phyloP scores from a whole-genome alignment of 2,113 vertebrate genomes.

The Holacanthus passer region DNA sequence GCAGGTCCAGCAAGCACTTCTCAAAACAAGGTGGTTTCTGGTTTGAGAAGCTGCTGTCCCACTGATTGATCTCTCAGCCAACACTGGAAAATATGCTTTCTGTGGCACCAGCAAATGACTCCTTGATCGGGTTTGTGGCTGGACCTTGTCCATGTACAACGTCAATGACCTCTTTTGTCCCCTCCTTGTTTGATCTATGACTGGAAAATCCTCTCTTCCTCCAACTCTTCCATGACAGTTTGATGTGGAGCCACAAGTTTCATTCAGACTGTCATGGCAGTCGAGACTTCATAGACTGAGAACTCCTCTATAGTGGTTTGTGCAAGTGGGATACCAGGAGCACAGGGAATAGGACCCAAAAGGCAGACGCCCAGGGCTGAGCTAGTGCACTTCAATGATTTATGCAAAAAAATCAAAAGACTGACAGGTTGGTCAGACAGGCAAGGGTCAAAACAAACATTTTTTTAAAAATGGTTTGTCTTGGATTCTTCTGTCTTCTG shows the following conservation, averaged over 20 bases:
- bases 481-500: background rate
- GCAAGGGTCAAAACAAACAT: too few species aligned
- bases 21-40: constrained; percentile 17
- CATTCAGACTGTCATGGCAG: background rate
- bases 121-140: constrained; percentile 22
- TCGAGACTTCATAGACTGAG: background rate
- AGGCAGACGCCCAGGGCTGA: too few species aligned
- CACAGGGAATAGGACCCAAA: too few species aligned
- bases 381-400: too few species aligned
- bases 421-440: too few species aligned
- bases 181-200: constrained; percentile 20
- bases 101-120: constrained; percentile 11
- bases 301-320: too few species aligned
- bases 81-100: constrained; percentile 25
- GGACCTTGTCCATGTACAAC: constrained; percentile 23
- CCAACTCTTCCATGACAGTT: too few species aligned
- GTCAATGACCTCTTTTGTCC: constrained; percentile 11
- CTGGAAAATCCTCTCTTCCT: background rate
- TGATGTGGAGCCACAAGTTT: background rate
- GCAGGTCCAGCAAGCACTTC: background rate
- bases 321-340: too few species aligned
- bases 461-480: too few species aligned
- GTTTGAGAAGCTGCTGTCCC: constrained; percentile 7
- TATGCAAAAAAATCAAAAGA: too few species aligned
- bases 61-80: constrained; percentile 30